Evolutionary conservation across 2,888 invertebrate genomes (phyloP).

Genomic region (Mythimna albipuncta): DNA sequence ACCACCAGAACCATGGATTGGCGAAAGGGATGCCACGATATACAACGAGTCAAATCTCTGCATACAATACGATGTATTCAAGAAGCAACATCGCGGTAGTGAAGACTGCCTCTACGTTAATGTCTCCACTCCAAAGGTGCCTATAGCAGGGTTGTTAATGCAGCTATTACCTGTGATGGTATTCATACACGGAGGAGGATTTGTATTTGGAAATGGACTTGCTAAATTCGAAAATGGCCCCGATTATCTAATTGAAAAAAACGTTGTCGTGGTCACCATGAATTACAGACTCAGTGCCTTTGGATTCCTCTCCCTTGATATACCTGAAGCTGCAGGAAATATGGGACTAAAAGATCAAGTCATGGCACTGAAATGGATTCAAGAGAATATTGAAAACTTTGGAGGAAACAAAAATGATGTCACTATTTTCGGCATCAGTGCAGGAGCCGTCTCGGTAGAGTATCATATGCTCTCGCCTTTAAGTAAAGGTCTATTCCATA

Average conservation of each 20-base stretch:
- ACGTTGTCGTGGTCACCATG: conserved; percentile 80
- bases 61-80: conserved; percentile 66
- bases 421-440: conserved; percentile 77
- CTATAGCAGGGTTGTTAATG: conserved; percentile 41
- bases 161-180: conserved; percentile 76
- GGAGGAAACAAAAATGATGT: conserved; percentile 77
- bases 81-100: conserved; percentile 65
- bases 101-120: conserved; percentile 84
- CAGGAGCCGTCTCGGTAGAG: conserved; percentile 77
- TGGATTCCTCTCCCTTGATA: conserved; percentile 80
- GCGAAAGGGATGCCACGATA: conserved; percentile 85
- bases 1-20: conserved; percentile 80
- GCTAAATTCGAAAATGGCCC: conserved; percentile 74
- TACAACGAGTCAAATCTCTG: conserved; percentile 70
- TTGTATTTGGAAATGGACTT: conserved; percentile 75
- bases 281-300: conserved; percentile 83
- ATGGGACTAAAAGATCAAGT: conserved; percentile 83
- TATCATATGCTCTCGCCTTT: conserved; percentile 74
- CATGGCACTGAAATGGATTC: conserved; percentile 79
- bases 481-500: conserved; percentile 77
- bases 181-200: conserved; percentile 83
- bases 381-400: conserved; percentile 75
- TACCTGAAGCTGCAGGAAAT: conserved; percentile 78
- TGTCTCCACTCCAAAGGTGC: conserved; percentile 77
- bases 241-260: conserved; percentile 77